phyloP scores from a whole-genome alignment of 2,797 vertebrate genomes.

The Chelidonichthys spinosus region DNA sequence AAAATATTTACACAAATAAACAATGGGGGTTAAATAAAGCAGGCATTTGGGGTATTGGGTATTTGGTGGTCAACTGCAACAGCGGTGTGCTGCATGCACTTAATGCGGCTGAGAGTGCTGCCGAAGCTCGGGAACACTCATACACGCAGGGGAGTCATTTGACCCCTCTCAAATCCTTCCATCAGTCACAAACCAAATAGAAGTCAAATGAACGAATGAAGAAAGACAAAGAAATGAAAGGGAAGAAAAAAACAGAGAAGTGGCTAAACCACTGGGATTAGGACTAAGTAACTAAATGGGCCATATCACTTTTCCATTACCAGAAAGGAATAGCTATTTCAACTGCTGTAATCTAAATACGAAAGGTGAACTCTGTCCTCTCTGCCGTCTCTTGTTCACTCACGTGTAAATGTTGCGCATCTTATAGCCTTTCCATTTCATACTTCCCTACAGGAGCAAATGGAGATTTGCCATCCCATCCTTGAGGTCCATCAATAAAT shows the following conservation, averaged over 20 bases:
- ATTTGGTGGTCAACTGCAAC: conserved; percentile 55
- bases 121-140: conserved; percentile 50
- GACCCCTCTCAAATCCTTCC: conserved; percentile 72
- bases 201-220: conserved; percentile 67
- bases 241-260: conserved; percentile 53
- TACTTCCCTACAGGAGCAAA: conserved; percentile 65
- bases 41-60: conserved; percentile 53
- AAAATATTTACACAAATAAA: conserved; percentile 22
- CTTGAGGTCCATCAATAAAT: conserved; percentile 85
- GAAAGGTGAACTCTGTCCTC: conserved; percentile 70
- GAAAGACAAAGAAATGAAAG: conserved; percentile 60
- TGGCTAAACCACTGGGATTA: conserved; percentile 79
- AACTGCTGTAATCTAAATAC: conserved; percentile 75
- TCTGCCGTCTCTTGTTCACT: conserved; percentile 52
- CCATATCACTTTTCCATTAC: conserved; percentile 82
- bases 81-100: conserved; percentile 42
- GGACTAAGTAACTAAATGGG: conserved; percentile 83
- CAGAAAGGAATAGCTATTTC: conserved; percentile 75
- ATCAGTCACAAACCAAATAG: conserved; percentile 71
- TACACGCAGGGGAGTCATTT: conserved; percentile 61
- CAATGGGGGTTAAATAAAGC: conserved; percentile 43
- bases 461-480: conserved; percentile 75
- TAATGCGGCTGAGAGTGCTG: conserved; percentile 54
- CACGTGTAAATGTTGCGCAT: conserved; percentile 66
- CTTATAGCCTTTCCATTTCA: conserved; percentile 34